Evolutionary conservation across 1,140 invertebrate species (phyloP), one percentile per base, ranked within the genome.

Genomic region (Sycophila sp.): DNA sequence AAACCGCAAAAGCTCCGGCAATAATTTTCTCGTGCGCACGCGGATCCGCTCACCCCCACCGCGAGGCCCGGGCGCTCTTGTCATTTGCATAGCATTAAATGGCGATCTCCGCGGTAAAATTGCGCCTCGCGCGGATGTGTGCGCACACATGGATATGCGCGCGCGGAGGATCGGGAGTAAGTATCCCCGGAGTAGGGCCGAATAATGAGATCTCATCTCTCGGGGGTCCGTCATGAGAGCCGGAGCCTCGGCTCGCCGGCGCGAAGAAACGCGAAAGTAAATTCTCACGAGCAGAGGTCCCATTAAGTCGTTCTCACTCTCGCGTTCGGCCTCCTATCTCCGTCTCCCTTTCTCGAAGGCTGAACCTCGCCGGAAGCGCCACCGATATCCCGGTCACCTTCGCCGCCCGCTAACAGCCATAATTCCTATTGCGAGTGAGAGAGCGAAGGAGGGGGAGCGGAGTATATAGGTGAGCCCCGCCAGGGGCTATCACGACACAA

Each of bases 381-480:
- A 75, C 47, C 73, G 69, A 73, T 72, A 77, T 77, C 68, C 72
- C 53, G 71, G 68, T 78, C 73, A 74, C 73, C 56, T 72, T 73
- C 67, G 56, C 40, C 17, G 19, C 47, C 28, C 11, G n/a, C 53
- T 34, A 24, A 67, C 1, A 51, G 24, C 4, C n/a, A 40, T 60
- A 69, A 60, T 69, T 60, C 56, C 56, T 60, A 69, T 69, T 53
- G 66, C 32, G 60, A 60, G n/a, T n/a, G n/a, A n/a, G n/a, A n/a
- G n/a, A n/a, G n/a, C n/a, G n/a, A n/a, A n/a, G n/a, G n/a, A n/a
- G n/a, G n/a, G n/a, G n/a, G n/a, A n/a, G n/a, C n/a, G n/a, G 60
- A 60, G 60, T 45, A 30, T 13, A 56, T 36, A 42, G 56, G 24
- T 17, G 26, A 51, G 30, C 26, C 30, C 34, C 40, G 55, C 68